phyloP scores from a whole-genome alignment of 2,888 invertebrate genomes.

The Aleiodes leptofemur region DNA sequence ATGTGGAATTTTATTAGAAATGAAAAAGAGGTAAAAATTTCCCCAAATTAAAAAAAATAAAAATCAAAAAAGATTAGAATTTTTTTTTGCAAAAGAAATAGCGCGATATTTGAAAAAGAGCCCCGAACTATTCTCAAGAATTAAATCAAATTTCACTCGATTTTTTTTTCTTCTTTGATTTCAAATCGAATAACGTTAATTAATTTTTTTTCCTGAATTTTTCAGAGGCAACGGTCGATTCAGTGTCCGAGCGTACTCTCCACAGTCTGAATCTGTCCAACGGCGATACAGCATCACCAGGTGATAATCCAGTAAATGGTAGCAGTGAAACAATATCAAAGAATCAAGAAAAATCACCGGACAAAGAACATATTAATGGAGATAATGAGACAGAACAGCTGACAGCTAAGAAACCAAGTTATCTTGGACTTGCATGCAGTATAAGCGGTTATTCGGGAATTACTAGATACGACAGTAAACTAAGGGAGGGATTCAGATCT shows the following conservation, averaged over 20 bases:
- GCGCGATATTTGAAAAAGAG: no score
- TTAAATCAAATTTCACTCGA: background rate
- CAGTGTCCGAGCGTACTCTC: constrained; percentile 75
- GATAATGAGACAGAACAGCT: constrained; percentile 63
- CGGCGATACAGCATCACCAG: constrained; percentile 66
- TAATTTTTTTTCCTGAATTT: constrained; percentile 51
- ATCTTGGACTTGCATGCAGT: constrained; percentile 91
- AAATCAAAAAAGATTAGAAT: constrained; percentile 1
- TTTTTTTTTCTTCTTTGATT: no score
- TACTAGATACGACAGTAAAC: constrained; percentile 90
- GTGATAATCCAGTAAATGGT: constrained; percentile 64
- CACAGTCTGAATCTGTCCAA: constrained; percentile 76
- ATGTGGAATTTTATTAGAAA: no score
- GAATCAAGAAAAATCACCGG: constrained; percentile 50
- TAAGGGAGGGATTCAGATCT: constrained; percentile 81
- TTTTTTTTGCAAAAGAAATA: background rate
- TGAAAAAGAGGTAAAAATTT: background rate
- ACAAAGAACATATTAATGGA: constrained; percentile 54
- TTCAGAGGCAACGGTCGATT: constrained; percentile 77
- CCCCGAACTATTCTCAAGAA: no score
- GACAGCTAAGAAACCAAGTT: constrained; percentile 86
- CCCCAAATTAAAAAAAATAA: background rate
- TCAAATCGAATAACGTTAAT: no score
- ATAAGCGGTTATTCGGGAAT: constrained; percentile 93
- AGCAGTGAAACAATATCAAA: constrained; percentile 60